Base-by-base conservation (phyloP, 2,888 invertebrate species). In the Anaspis maculata region DNA sequence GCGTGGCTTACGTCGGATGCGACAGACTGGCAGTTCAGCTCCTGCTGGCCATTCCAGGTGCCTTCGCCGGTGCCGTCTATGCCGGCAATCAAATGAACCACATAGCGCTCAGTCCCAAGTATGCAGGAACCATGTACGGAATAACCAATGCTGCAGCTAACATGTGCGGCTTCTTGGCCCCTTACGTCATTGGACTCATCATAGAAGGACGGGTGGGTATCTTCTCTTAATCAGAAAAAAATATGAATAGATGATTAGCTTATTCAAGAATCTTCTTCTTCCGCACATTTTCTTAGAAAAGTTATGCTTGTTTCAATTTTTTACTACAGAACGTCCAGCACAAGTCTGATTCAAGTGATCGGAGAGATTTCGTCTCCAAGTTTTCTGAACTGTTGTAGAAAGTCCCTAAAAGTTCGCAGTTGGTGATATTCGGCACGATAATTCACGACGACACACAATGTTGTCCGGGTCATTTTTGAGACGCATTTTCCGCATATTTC, bases 61-160 rank as follows among this genome's bases (percentile, higher is more conserved):
- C 83, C 0, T 79, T 87, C 50, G 77, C 76, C 1, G 87, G 86
- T 10, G 86, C 84, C 1, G 73, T 79, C 0, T 86, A 83, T 52
- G 82, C 86, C 1, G 83, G 83, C 23, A 83, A 84, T 57, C 84
- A 84, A 60, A 83, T 86, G 82, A 87, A 87, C 64, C 86, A 87
- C 60, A 84, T 87, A 24, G 79, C 83, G 13, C 63, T 88, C 13
- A 85, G 86, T 54, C 86, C 87, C 1, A 77, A 79, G 56, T 87
- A 77, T 59, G 87, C 86, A 2, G 84, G 88, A 24, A 87, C 87
- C 0, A 78, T 88, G 75, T 85, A 87, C 54, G 87, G 87, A 2
- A 76, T 88, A 9, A 86, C 86, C 1, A 88, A 88, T 60, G 84
- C 85, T 0, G 81, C 85, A 0, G 78, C 83, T 13, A 88, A 87